Evolutionary conservation across 2,888 invertebrate species (phyloP), one percentile per base, ranked within the genome.

Genomic region (Polymixis flavicincta): DNA sequence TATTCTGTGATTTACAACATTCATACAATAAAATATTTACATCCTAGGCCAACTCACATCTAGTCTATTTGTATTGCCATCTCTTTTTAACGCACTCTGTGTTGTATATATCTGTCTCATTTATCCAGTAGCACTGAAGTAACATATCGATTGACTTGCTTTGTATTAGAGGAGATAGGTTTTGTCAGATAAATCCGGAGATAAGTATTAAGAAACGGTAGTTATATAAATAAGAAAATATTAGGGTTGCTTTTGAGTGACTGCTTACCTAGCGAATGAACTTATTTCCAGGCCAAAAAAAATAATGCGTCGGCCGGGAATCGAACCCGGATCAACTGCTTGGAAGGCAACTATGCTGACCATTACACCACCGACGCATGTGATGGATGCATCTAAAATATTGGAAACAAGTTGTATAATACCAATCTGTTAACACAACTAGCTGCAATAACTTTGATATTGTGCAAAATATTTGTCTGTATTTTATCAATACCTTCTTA

Each of bases 301-400:
- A 19, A 37, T 37, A 37, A 45, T 69, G 68, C 68, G 95, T 94
- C 90, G 95, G 95, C 95, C 95, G 96, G 94, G 95, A 96, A 96
- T 96, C 96, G 96, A 96, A 96, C 95, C 94, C 95, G 96, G 95
- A 96, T 96, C 96, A 96, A 96, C 96, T 96, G 96, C 96, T 96
- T 96, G 96, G 95, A 96, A 96, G 96, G 96, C 96, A 96, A 96
- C 96, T 96, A 96, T 96, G 96, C 96, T 96, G 94, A 96, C 95
- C 96, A 96, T 96, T 96, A 95, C 96, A 96, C 96, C 96, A 96
- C 96, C 96, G 93, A 94, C 96, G 95, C 96, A 88, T 76, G 68
- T 88, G 25, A 96, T 42, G 14, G 8, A 14, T 45, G 5, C 9
- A 2, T 42, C 14, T 37, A 37, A 60, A 37, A 60, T 7, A 60